Percentiles rank a stretch among this genome's conserved stretches.
phyloP scores from a whole-genome alignment of 2,888 invertebrate species.

The Carpatolechia fugitivella region DNA sequence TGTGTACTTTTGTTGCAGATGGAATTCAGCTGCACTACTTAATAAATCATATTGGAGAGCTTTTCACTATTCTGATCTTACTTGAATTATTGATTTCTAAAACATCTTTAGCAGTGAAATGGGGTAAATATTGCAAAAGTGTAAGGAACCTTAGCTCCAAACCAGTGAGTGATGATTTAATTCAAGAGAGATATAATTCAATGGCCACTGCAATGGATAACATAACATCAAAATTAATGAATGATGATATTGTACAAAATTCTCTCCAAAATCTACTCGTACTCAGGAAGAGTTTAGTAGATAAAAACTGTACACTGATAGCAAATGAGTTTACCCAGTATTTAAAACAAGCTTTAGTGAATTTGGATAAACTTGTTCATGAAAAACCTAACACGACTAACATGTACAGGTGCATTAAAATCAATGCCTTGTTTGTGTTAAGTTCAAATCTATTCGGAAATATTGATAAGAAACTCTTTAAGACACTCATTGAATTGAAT shows the following conservation, averaged over 20 bases:
- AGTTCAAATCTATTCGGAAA: conserved; percentile 86
- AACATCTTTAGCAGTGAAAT: conserved; percentile 75
- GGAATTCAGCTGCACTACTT: conserved; percentile 69
- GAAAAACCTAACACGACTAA: conserved; percentile 73
- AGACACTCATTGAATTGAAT: conserved; percentile 86
- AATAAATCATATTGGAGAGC: conserved; percentile 80
- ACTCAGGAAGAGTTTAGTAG: conserved; percentile 64
- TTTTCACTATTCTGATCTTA: conserved; percentile 82
- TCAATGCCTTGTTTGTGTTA: conserved; percentile 84
- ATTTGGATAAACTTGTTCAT: conserved; percentile 78
- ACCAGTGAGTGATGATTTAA: conserved; percentile 79
- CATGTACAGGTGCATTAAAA: conserved; percentile 81
- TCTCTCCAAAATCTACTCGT: conserved; percentile 64
- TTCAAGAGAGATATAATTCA: conserved; percentile 81
- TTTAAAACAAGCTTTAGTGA: conserved; percentile 80
- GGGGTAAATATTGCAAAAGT: conserved; percentile 88
- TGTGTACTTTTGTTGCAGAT: conserved; percentile 44
- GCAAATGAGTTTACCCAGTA: conserved; percentile 83
- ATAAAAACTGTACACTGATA: conserved; percentile 62
- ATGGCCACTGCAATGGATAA: conserved; percentile 85
- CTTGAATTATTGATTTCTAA: conserved; percentile 81
- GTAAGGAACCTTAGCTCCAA: conserved; percentile 84
- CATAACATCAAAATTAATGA: conserved; percentile 83
- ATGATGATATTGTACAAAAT: conserved; percentile 84
- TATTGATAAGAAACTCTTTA: conserved; percentile 87